Conservation (phyloP, 1,140 invertebrate genomes). For the Procambarus virginalis region DNA sequence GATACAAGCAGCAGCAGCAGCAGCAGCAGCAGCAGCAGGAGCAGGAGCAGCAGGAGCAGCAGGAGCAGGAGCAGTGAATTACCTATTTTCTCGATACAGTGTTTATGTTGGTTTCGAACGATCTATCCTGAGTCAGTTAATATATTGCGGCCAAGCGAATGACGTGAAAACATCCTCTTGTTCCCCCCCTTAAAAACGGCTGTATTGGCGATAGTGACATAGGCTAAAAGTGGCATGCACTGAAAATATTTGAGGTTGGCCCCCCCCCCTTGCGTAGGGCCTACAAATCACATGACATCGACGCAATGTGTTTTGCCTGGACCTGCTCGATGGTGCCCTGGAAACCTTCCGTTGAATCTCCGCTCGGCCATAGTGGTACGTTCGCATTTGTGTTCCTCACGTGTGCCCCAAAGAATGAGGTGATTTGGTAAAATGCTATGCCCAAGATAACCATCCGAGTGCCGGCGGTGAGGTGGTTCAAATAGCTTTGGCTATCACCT, state of each 20-base stretch:
- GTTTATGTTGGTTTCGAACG: constrained; percentile 43
- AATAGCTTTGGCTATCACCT: no score
- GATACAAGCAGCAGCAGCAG: no score
- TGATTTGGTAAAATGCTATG: no score
- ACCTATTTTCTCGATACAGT: constrained; percentile 33
- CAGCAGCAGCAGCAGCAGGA: no score
- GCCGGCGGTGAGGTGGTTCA: no score
- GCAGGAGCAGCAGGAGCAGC: no score
- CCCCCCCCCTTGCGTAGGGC: constrained; percentile 19
- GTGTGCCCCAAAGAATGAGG: no score
- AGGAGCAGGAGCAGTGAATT: neutral
- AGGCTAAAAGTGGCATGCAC: constrained; percentile 24
- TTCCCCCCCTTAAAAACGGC: constrained; percentile 5
- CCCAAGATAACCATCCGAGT: no score
- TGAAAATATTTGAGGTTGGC: constrained; percentile 52
- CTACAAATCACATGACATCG: constrained; percentile 64
- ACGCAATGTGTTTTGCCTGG: constrained; percentile 47
- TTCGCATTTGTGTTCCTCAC: no score
- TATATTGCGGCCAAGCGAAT: constrained; percentile 56
- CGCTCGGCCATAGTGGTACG: neutral
- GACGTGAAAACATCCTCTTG: constrained; percentile 21
- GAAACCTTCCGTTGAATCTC: constrained; percentile 19
- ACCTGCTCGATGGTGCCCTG: constrained; percentile 36
- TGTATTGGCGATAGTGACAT: constrained; percentile 30
- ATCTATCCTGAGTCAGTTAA: constrained; percentile 40